These are phyloP conservation scores for Telmatochromis sp. DNA, from an alignment of 2,113 vertebrate species.

Conservation along the genomic window DNA sequence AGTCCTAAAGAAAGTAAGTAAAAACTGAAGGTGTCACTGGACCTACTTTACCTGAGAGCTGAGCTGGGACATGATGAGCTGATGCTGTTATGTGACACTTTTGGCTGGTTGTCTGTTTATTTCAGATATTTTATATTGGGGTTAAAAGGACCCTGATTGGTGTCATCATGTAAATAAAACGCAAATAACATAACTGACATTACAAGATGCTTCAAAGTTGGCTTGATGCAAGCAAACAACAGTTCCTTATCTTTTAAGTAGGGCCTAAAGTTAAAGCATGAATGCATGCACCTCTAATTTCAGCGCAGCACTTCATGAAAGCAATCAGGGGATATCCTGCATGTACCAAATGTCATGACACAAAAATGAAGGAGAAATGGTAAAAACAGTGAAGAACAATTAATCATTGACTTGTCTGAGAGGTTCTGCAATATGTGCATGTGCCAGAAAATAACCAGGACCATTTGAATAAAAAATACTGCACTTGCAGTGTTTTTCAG, in stretches of 20 bases:
- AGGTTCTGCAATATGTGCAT: background rate
- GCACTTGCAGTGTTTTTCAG: background rate
- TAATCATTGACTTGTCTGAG: background rate
- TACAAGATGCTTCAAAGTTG: accelerated
- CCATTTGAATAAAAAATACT: background rate
- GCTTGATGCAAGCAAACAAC: background rate
- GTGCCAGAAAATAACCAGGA: background rate
- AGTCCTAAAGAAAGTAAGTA: background rate
- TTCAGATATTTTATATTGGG: background rate
- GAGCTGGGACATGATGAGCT: background rate
- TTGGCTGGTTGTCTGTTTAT: background rate
- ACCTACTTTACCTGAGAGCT: background rate
- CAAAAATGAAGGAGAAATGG: background rate
- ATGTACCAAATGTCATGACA: background rate
- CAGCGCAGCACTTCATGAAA: background rate
- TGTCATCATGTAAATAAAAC: background rate
- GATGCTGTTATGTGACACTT: background rate
- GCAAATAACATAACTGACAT: background rate
- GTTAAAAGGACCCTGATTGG: background rate
- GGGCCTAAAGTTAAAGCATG: background rate
- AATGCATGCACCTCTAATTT: background rate
- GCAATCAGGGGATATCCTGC: background rate
- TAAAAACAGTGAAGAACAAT: background rate
- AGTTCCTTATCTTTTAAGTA: background rate
- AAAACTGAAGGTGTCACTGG: background rate